Evolutionary conservation across 2,888 invertebrate genomes (phyloP).

Genomic region (Phortica okadai): DNA sequence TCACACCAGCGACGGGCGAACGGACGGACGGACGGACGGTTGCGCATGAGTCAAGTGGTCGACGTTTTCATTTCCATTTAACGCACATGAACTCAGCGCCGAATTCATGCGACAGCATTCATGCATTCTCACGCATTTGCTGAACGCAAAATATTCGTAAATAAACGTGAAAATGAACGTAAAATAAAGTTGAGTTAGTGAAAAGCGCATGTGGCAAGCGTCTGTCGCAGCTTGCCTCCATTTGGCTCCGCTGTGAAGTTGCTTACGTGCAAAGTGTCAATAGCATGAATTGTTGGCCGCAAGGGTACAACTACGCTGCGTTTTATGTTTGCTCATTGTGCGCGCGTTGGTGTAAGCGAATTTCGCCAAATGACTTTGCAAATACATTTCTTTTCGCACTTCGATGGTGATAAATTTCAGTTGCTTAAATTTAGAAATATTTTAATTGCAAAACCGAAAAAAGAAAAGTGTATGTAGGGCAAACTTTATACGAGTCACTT

Average conservation of each 20-base stretch:
- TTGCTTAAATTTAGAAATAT: too few species aligned
- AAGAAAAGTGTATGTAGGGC: too few species aligned
- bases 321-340: too few species aligned
- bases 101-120: neutral
- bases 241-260: neutral
- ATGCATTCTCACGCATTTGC: neutral
- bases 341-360: too few species aligned
- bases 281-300: constrained; percentile 10
- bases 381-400: too few species aligned
- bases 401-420: too few species aligned
- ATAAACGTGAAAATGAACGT: constrained; percentile 12
- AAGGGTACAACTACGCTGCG: neutral
- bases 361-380: too few species aligned
- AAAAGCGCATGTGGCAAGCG: neutral
- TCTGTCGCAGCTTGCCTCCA: neutral
- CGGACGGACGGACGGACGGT: neutral
- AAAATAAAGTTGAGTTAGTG: constrained; percentile 11
- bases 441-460: too few species aligned
- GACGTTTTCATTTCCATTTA: constrained; percentile 19
- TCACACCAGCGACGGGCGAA: neutral
- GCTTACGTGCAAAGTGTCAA: constrained; percentile 20
- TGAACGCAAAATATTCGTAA: constrained; percentile 1
- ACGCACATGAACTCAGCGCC: neutral
- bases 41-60: neutral
- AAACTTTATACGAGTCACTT: too few species aligned